Base-by-base conservation (phyloP, 1,140 invertebrate species). In the Ostrea edulis region DNA sequence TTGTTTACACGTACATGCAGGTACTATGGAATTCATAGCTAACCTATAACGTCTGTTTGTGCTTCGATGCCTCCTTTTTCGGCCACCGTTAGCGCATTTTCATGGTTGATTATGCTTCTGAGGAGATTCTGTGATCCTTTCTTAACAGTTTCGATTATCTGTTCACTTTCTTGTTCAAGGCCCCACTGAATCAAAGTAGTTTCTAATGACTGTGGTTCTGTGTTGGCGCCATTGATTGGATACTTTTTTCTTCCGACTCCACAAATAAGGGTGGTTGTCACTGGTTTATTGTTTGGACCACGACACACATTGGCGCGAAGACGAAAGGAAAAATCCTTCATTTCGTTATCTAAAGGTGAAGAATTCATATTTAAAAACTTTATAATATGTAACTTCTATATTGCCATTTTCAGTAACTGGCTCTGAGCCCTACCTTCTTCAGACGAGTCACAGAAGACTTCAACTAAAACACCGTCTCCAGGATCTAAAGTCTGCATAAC, bases 21-120 rank as follows among this genome's bases (percentile, higher is more conserved):
- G 14, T 0, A 17, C 12, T 12, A 20, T 62, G 55, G 55, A 58
- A 25, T 35, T 25, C 25, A 77, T 44, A 25, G 0, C 68, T 52
- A 85, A 93, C 92, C 92, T 35, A 92, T 90, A 8, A 92, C 77
- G 86, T 92, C 92, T 17, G 91, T 93, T 35, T 92, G 90, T 8
- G 89, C 90, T 0, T 88, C 86, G 58, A 89, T 35, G 4, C 86
- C 89, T 0, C 92, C 92, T 84, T 87, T 87, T 85, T 91, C 82
- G 7, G 87, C 77, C 29, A 52, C 12, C 4, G 62, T 91, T 25
- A 93, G 62, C 4, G 81, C 14, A 0, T 88, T 87, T 58, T 92
- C 92, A 82, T 71, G 58, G 29, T 87, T 44, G 0, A 93, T 88
- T 8, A 92, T 88, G 20, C 58, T 54, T 87, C 82, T 20, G 44